Percentiles rank a stretch among this genome's conserved stretches.
phyloP scores from a whole-genome alignment of 2,888 invertebrate species.

The Eupithecia exiguata region DNA sequence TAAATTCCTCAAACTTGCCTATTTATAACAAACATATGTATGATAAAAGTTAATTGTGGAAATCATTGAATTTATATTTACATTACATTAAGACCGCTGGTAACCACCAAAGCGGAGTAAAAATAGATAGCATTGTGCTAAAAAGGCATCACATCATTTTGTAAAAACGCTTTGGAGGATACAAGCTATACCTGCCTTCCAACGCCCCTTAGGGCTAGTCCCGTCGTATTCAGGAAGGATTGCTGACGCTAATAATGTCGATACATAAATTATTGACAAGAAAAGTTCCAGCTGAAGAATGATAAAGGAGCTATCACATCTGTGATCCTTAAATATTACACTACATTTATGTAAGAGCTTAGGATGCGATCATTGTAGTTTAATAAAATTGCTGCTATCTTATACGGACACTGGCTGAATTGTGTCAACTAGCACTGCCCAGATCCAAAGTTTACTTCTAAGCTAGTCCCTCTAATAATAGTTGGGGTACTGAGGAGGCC shows the following conservation, averaged over 20 bases:
- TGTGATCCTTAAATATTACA: not conserved
- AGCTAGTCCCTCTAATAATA: slow-evolving; percentile 67
- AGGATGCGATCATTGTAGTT: not conserved
- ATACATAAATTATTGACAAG: not conserved
- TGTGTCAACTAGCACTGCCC: not conserved
- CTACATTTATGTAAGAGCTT: not conserved
- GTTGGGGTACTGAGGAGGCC: slow-evolving; percentile 79
- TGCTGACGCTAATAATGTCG: not conserved
- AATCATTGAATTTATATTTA: slow-evolving; percentile 3
- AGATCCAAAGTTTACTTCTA: not conserved
- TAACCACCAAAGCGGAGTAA: slow-evolving; percentile 4
- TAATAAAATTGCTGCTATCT: not conserved
- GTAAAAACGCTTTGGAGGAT: not conserved
- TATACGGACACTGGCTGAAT: not conserved
- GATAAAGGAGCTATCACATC: not conserved
- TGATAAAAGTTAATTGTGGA: not conserved
- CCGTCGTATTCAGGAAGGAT: not conserved
- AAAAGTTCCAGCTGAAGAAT: not conserved
- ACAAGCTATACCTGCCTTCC: not conserved
- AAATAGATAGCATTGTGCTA: not conserved
- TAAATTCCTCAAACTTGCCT: not conserved
- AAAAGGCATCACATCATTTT: not conserved
- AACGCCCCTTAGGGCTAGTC: not conserved
- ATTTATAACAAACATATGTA: slow-evolving; percentile 2
- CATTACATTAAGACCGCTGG: not conserved